A percentile compares a stretch with the other conserved stretches of the same genome.
These are phyloP conservation scores for Cheilosia impressa DNA, from an alignment of 2,888 invertebrate genomes.

Conservation along the genomic window DNA sequence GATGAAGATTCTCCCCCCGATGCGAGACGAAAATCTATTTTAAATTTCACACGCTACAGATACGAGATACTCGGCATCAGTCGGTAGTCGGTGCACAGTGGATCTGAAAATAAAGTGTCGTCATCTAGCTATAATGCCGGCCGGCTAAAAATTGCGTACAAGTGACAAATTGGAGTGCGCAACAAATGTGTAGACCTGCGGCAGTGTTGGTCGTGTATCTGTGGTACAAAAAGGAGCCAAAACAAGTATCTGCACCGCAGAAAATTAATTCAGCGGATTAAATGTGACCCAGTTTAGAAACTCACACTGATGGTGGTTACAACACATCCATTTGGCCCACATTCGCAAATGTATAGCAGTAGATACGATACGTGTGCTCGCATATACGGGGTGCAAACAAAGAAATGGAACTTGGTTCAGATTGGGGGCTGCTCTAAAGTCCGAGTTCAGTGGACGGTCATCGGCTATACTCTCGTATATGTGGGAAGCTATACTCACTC, in stretches of 20 bases:
- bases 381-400: conserved; percentile 17
- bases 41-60: conserved; percentile 69
- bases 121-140: conserved; percentile 58
- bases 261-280: conserved; percentile 68
- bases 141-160: conserved; percentile 58
- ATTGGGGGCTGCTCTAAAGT: conserved; percentile 36
- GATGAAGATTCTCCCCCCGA: conserved; percentile 36
- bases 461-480: conserved; percentile 1
- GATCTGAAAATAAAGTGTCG: conserved; percentile 41
- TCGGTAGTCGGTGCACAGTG: background rate
- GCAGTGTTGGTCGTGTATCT: conserved; percentile 16
- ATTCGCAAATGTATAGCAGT: conserved; percentile 1
- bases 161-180: conserved; percentile 57
- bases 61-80: conserved; percentile 35
- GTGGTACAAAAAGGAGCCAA: conserved; percentile 35
- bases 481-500: conserved; percentile 27
- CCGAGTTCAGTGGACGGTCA: conserved; percentile 32
- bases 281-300: conserved; percentile 63
- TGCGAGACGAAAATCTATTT: conserved; percentile 53
- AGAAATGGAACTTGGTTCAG: conserved; percentile 35
- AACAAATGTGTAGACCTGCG: conserved; percentile 37
- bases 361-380: too few species aligned
- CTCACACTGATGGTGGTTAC: conserved; percentile 49
- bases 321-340: conserved; percentile 62
- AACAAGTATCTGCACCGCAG: conserved; percentile 39